phyloP scores from a whole-genome alignment of 1,140 invertebrate species.

The Leptonema lineaticorne region DNA sequence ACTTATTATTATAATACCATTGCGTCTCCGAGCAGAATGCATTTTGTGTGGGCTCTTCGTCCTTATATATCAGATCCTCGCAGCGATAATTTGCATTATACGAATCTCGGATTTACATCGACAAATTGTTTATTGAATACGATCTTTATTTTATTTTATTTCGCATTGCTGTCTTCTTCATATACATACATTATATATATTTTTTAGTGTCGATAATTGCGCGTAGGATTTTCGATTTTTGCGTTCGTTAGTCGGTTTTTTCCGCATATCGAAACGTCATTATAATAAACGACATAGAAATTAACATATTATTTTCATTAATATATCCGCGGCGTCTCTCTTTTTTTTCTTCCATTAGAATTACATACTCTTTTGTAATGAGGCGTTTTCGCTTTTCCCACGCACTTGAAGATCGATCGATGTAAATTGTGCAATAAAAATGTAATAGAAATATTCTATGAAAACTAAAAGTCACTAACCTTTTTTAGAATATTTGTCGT shows the following conservation, averaged over 20 bases:
- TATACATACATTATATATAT: no score
- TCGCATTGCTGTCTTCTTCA: no score
- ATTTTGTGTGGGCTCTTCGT: neutral
- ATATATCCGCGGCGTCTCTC: no score
- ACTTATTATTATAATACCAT: no score
- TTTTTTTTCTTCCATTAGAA: no score
- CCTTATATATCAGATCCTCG: neutral
- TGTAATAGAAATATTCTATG: no score
- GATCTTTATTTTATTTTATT: no score
- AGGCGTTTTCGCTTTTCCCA: conserved; percentile 6
- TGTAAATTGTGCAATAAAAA: neutral
- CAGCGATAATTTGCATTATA: neutral
- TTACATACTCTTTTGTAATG: neutral
- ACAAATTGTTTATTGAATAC: neutral
- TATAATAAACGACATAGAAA: conserved; percentile 9
- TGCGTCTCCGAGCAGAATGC: neutral
- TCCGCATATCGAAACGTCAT: conserved; percentile 1
- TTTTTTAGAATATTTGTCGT: no score
- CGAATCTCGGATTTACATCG: neutral
- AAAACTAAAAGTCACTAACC: neutral
- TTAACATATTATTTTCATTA: conserved; percentile 18
- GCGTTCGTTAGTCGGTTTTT: neutral
- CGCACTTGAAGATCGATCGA: neutral
- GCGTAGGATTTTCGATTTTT: neutral
- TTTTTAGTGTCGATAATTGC: neutral